Base-by-base conservation (phyloP, 2,797 vertebrate genomes). In the Bradypodion pumilum region DNA sequence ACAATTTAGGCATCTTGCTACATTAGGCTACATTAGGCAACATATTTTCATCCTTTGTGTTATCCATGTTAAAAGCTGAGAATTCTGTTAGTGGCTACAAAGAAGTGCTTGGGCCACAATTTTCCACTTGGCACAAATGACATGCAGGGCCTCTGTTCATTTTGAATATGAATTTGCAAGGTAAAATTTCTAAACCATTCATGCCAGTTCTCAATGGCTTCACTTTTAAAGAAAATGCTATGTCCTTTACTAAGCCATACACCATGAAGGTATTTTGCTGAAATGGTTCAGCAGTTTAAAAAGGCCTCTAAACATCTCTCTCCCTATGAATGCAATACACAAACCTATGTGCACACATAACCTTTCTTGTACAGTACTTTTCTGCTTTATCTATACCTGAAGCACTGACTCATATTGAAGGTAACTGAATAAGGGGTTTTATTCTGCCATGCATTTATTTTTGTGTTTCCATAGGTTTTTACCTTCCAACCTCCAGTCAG, bases 381-480 rank as follows among this genome's bases (percentile, higher is more conserved):
- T 66, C 85, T 86, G 83, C 86, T 91, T 92, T 92, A 93, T 93
- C 92, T 86, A 59, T 76, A 27, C 0, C 68, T 65, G 46, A 89
- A 91, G 89, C 87, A 65, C 85, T 85, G 89, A 86, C 82, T 89
- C 87, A 85, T 77, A 86, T n/a, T 73, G 84, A 84, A 79, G 83
- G 85, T 93, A 80, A 60, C 49, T 35, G 78, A 74, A 62, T 42
- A 80, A 80, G 27, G 63, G 37, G 75, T 76, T 52, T 92, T 89
- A 88, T 92, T 90, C 90, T 87, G 86, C 86, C 82, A 84, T 90
- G 10, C 89, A 92, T 94, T 94, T 94, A 93, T 94, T 93, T 93
- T 88, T 87, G 80, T 88, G 89, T 92, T 93, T 89, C 88, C 83
- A 87, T 89, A 95, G 91, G 89, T 94, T 93, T 91, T 87, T 62